These are phyloP conservation scores for Diogma glabrata DNA, from an alignment of 2,888 invertebrate genomes.

Conservation along the genomic window DNA sequence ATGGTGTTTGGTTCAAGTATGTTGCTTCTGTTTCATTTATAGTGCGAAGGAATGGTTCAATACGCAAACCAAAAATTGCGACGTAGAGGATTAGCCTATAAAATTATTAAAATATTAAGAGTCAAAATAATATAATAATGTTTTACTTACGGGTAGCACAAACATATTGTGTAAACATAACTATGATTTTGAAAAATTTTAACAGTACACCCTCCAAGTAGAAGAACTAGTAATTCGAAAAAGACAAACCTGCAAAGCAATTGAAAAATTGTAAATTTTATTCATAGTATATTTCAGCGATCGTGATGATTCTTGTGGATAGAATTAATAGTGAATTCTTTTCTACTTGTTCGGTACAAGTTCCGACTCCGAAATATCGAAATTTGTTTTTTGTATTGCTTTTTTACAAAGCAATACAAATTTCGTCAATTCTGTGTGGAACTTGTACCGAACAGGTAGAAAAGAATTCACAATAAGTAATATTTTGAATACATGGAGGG, in stretches of 20 bases:
- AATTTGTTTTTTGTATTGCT: too few species aligned
- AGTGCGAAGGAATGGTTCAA: conserved; percentile 62
- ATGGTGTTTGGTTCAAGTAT: conserved; percentile 45
- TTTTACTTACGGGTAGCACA: conserved; percentile 81
- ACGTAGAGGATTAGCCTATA: conserved; percentile 63
- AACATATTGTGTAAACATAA: conserved; percentile 65
- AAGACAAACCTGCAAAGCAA: conserved; percentile 45
- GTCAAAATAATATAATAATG: background rate
- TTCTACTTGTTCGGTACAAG: too few species aligned
- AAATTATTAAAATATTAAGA: background rate
- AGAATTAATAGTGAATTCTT: too few species aligned
- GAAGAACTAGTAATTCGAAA: conserved; percentile 45
- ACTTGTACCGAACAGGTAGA: too few species aligned
- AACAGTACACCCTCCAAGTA: conserved; percentile 56
- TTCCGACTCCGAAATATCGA: too few species aligned
- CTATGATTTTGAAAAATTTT: conserved; percentile 64
- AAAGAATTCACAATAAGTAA: too few species aligned
- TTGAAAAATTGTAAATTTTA: conserved; percentile 25
- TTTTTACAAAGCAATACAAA: too few species aligned
- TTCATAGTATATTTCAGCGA: conserved; percentile 1
- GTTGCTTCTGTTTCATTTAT: conserved; percentile 32
- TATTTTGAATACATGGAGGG: too few species aligned
- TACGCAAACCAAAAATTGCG: conserved; percentile 66
- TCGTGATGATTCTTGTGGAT: too few species aligned
- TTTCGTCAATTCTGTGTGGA: too few species aligned